A percentile compares a stretch with the other conserved stretches of the same genome.
phyloP scores from a whole-genome alignment of 2,888 invertebrate genomes.

The Pristionchus maxplancki region DNA sequence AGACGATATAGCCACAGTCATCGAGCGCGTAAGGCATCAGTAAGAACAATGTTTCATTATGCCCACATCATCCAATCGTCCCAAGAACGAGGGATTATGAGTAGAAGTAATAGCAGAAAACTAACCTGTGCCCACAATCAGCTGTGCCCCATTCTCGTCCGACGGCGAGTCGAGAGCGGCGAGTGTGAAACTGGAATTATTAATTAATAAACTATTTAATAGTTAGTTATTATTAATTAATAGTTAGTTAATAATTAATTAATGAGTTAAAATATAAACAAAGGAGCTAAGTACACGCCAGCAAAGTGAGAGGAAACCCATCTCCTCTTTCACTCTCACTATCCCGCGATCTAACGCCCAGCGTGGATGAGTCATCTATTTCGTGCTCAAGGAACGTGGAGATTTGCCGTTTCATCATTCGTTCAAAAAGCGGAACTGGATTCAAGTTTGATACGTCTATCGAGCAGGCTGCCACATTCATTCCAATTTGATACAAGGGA shows the following conservation, averaged over 20 bases:
- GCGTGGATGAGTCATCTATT: too few relatives aligned
- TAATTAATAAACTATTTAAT: neutral
- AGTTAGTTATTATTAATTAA: neutral
- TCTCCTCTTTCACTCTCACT: neutral
- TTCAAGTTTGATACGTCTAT: neutral
- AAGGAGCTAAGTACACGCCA: neutral
- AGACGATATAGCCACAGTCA: too few relatives aligned
- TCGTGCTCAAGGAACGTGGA: too few relatives aligned
- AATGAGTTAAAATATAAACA: neutral
- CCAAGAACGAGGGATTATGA: too few relatives aligned
- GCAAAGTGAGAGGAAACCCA: neutral
- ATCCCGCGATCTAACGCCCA: neutral
- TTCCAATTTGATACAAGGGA: too few relatives aligned
- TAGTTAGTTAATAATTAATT: neutral
- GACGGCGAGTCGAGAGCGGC: slow-evolving; percentile 28
- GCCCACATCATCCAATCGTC: too few relatives aligned
- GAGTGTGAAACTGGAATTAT: neutral
- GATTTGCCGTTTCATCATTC: neutral
- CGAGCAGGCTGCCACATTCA: too few relatives aligned
- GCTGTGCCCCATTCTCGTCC: slow-evolving; percentile 16
- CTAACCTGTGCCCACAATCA: neutral
- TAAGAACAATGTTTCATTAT: too few relatives aligned
- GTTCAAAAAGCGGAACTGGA: neutral
- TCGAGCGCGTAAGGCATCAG: too few relatives aligned
- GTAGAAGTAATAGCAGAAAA: too few relatives aligned